Evolutionary conservation across 2,888 invertebrate species (phyloP), one percentile per base, ranked within the genome.

Genomic region (Thymelicus acteon): DNA sequence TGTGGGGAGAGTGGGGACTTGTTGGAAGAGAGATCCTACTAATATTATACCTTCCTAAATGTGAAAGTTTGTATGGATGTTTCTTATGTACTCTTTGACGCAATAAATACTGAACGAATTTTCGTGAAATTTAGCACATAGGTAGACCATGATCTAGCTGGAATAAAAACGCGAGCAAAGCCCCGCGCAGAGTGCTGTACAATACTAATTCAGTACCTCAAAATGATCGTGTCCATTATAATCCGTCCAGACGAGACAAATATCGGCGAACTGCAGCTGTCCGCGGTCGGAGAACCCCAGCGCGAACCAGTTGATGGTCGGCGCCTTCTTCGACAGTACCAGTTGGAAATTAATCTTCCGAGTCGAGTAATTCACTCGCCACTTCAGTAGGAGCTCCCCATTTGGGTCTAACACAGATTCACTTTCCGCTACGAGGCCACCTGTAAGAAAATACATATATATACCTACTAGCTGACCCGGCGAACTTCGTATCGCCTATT

Each of bases 231-330:
- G 89, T 37, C 95, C 95, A 78, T 94, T 95, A 92, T 96, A 96
- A 81, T 97, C 96, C 63, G 95, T 95, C 96, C 97, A 97, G 70
- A 97, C 92, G 60, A 98, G 90, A 80, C 98, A 98, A 73, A 97
- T 95, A 89, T 98, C 98, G 0, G 97, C 97, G 57, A 96, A 95
- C 73, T 95, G 95, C 4, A 95, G 80, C 60, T 95, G 94, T 0
- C 98, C 98, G 72, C 97, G 95, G 80, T 97, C 96, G 0, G 98
- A 98, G 90, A 98, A 98, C 48, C 98, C 98, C 63, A 98, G 81
- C 0, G 97, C 97, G 80, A 98, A 96, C 98, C 98, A 98, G 65
- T 94, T 94, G 78, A 89, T 87, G 0, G 85, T 83, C 12, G 94
- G 92, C 0, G 87, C 86, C 58, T 89, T 85, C 2, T 89, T 85